These are phyloP conservation scores for Drosophila orena DNA, from an alignment of 1,140 invertebrate species.

Conservation along the genomic window DNA sequence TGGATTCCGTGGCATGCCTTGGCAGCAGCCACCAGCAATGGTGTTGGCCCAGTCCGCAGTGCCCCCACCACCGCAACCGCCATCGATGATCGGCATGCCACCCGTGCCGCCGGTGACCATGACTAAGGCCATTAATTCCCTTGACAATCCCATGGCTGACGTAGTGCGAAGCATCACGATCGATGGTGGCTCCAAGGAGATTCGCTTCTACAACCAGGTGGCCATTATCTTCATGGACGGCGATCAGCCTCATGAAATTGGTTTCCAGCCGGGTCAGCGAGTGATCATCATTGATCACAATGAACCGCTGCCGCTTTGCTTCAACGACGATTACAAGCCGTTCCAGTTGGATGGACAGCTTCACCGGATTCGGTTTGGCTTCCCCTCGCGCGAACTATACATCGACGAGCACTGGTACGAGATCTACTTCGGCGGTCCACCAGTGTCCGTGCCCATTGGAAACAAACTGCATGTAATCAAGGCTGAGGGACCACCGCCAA, in stretches of 20 bases:
- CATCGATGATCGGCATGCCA: constrained; percentile 51
- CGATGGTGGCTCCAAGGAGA: constrained; percentile 92
- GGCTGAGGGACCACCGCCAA: constrained; percentile 94
- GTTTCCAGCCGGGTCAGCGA: constrained; percentile 90
- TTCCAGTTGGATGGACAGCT: constrained; percentile 89
- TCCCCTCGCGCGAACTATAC: constrained; percentile 95
- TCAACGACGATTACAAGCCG: constrained; percentile 90
- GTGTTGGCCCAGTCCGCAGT: constrained; percentile 48
- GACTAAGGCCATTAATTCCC: constrained; percentile 76
- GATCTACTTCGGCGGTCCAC: constrained; percentile 95
- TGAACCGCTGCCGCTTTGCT: constrained; percentile 88
- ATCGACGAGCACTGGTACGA: constrained; percentile 95
- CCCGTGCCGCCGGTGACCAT: constrained; percentile 52
- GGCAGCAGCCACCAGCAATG: constrained; percentile 65
- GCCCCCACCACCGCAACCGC: constrained; percentile 72
- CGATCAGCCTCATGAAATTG: constrained; percentile 94
- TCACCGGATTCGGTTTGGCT: constrained; percentile 94
- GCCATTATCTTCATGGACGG: constrained; percentile 93
- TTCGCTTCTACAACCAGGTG: constrained; percentile 93
- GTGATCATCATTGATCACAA: constrained; percentile 90
- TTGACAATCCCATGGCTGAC: constrained; percentile 81
- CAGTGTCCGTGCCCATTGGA: constrained; percentile 92
- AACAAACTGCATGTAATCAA: constrained; percentile 91
- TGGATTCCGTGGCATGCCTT: constrained; percentile 64
- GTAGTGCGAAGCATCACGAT: constrained; percentile 91